phyloP scores from a whole-genome alignment of 2,797 vertebrate genomes.

The Esox masquinongy region DNA sequence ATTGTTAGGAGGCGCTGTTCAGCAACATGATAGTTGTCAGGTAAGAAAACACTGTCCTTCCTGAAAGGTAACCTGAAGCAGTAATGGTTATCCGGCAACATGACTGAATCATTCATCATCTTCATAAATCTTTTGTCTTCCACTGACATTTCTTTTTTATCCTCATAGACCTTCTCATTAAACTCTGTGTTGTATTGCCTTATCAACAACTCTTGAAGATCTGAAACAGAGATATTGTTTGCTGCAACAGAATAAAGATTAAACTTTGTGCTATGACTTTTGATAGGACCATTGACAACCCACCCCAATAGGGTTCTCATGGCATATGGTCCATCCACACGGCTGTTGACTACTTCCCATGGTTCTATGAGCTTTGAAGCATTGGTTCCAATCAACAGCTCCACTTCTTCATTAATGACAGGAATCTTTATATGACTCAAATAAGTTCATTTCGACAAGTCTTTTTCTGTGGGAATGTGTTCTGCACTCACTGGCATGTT shows the following conservation, averaged over 20 bases:
- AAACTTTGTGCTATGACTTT: too few species aligned
- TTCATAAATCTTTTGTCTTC: constrained; percentile 20
- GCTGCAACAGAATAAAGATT: not conserved
- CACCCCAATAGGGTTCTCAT: too few species aligned
- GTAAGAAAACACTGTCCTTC: constrained; percentile 11
- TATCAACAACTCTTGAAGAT: constrained; percentile 7
- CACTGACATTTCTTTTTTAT: constrained; percentile 11
- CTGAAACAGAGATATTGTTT: constrained; percentile 17
- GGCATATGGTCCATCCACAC: too few species aligned
- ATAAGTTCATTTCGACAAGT: too few species aligned
- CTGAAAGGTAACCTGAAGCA: constrained; percentile 15
- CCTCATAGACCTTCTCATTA: not conserved
- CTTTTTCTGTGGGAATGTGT: too few species aligned
- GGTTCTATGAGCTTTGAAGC: too few species aligned
- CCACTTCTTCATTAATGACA: too few species aligned
- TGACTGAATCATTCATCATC: not conserved
- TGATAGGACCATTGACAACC: too few species aligned
- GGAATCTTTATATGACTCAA: too few species aligned
- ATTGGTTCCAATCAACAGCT: too few species aligned
- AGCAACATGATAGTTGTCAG: constrained; percentile 19
- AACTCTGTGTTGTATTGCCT: constrained; percentile 15
- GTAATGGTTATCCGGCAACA: constrained; percentile 7
- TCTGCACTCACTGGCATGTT: too few species aligned
- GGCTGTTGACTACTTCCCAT: too few species aligned
- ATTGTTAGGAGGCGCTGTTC: constrained; percentile 17